Conservation (phyloP, 2,797 vertebrate genomes). For the Acanthurus lineatus region DNA sequence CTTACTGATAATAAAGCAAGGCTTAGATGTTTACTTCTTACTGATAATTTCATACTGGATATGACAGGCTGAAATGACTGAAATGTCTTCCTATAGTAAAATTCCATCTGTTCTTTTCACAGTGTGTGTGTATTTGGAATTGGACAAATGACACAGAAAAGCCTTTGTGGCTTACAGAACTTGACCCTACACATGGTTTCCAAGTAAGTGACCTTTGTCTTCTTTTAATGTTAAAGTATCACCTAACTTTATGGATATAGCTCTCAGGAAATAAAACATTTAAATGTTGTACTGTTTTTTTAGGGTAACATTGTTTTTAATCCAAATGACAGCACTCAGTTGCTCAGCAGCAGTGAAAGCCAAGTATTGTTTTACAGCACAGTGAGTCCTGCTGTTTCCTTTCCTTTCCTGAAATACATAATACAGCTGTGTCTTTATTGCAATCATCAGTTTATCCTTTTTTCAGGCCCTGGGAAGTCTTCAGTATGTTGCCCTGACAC, state of each 20-base stretch:
- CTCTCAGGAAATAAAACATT: constrained; percentile 3
- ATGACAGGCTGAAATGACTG: background rate
- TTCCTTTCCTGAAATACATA: constrained; percentile 3
- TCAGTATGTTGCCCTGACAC: constrained; percentile 62
- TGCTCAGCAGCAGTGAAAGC: constrained; percentile 91
- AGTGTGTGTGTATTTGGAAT: constrained; percentile 92
- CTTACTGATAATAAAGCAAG: background rate
- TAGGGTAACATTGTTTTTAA: constrained; percentile 91
- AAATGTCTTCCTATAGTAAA: background rate
- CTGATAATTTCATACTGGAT: background rate
- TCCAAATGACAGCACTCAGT: constrained; percentile 85
- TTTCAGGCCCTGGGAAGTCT: constrained; percentile 70
- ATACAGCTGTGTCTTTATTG: background rate
- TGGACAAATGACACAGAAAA: constrained; percentile 88
- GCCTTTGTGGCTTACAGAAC: constrained; percentile 82
- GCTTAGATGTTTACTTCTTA: background rate
- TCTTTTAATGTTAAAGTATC: constrained; percentile 11
- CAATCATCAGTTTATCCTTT: constrained; percentile 26
- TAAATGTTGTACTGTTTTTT: constrained; percentile 48
- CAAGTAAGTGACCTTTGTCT: constrained; percentile 86
- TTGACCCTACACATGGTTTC: constrained; percentile 82
- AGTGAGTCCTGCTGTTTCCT: constrained; percentile 81
- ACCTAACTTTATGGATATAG: background rate
- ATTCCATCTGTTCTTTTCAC: constrained; percentile 25
- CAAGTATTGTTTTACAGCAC: constrained; percentile 88